Evolutionary conservation across 2,113 vertebrate genomes (phyloP).

Genomic region (Phoxinus phoxinus): DNA sequence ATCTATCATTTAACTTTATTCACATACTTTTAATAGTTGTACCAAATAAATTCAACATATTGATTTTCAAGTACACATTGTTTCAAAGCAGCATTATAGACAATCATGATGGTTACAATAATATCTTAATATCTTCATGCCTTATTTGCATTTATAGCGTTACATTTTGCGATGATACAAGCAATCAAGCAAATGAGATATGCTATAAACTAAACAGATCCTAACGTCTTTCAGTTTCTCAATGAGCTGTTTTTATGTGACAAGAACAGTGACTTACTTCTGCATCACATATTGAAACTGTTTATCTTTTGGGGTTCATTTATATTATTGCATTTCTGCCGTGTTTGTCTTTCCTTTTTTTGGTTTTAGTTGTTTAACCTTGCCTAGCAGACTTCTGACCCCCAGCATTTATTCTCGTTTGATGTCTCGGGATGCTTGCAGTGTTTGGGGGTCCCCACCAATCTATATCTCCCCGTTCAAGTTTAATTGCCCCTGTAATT

Average conservation of each 20-base stretch:
- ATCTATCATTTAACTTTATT: no score
- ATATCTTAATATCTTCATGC: no score
- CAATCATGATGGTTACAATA: no score
- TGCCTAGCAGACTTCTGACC: not conserved
- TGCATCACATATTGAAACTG: not conserved
- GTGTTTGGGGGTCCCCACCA: conserved; percentile 38
- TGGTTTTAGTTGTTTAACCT: not conserved
- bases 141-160: no score
- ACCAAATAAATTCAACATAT: no score
- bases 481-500: conserved; percentile 60
- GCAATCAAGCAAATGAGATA: no score
- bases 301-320: not conserved
- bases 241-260: no score
- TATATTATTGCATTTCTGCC: not conserved
- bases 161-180: no score
- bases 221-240: no score
- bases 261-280: not conserved
- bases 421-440: conserved; percentile 10
- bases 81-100: no score
- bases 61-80: no score
- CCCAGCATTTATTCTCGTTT: not conserved
- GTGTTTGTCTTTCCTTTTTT: not conserved
- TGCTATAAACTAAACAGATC: not conserved
- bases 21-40: no score
- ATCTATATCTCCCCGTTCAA: conserved; percentile 39